Evolutionary conservation across 2,888 invertebrate species (phyloP), one percentile per base, ranked within the genome.

Genomic region (Apamea crenata): DNA sequence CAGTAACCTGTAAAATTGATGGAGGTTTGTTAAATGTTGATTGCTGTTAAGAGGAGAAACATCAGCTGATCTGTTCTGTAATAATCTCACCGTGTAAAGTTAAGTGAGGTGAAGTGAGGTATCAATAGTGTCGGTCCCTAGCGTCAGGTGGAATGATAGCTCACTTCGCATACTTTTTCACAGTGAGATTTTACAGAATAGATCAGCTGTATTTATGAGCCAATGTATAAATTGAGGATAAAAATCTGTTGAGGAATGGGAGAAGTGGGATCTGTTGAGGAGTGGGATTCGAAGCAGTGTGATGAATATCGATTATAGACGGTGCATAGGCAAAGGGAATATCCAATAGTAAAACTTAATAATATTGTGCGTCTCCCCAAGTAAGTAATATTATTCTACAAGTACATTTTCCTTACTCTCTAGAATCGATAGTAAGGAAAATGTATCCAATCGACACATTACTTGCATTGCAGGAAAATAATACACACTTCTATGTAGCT

Each of bases 1-100:
- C 99, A 99, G 94, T 99, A 99, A 0, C 99, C 98, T 95, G 91
- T 0, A 73, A 72, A 5, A 65, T 21, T 16, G 0, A 66, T 5
- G 1, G 4, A 21, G 6, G 3, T 14, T 8, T 59, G 16, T 21
- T 44, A 21, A 53, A 65, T n/a, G 2, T 47, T 72, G 21, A 40
- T 73, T 25, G 16, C 1, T 44, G 40, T 40, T 61, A 61, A 29
- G 16, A 21, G 0, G 18, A 18, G 18, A 18, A 50, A 18, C 18
- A 50, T 50, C 50, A 50, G 18, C 50, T 18, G 50, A 50, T 50
- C 16, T 50, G 16, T 47, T 16, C 47, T 47, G 47, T 47, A 47
- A 47, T 16, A 47, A 18, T 1, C 18, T 18, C 16, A 50, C 6
- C 50, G 18, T 50, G 47, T 18, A 50, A 50, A 50, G 5, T 50